Evolutionary conservation across 2,113 vertebrate genomes (phyloP), one percentile per base, ranked within the genome.

Genomic region (Scartelaos histophorus): DNA sequence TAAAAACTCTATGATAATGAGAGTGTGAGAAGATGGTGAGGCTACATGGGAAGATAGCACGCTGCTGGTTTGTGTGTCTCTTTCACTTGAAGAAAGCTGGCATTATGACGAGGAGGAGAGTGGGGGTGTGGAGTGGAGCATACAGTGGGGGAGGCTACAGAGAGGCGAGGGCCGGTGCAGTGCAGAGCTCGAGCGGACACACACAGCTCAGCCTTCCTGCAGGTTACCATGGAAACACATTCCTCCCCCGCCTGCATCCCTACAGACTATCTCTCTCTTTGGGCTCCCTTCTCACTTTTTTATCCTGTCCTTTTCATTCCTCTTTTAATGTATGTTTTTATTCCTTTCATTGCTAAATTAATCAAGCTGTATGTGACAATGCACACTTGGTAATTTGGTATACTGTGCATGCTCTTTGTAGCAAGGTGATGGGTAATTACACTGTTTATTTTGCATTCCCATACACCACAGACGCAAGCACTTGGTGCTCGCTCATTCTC

Each of bases 211-310:
- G 93, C 93, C 93, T 93, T 91, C 91, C 82, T 79, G 29, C 80
- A 34, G 82, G 94, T 94, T 93, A 81, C 92, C 90, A 94, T 94
- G 91, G 94, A 93, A 94, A 94, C 92, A 92, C 84, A 93, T 94
- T 94, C 93, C 93, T 93, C 93, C 92, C 92, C 93, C 93, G 91
- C 92, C 92, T 93, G 92, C 92, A 94, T 94, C 93, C 93, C 93
- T 88, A 92, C 91, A 93, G 91, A 93, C 92, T 76, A 82, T 75
- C 79, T 85, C 35, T 81, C 79, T 85, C 87, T 82, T 71, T 49
- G 5, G 60, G 34, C 73, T 78, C 54, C 38, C 85, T 82, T 87
- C 78, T 92, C 83, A 84, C 83, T 85, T 87, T 84, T 84, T 87
- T 83, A 88, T 86, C 84, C 76, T 75, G 70, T 85, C 78, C 85